Evolutionary conservation across 2,113 vertebrate species (phyloP).

Genomic region (Microtus ochrogaster): DNA sequence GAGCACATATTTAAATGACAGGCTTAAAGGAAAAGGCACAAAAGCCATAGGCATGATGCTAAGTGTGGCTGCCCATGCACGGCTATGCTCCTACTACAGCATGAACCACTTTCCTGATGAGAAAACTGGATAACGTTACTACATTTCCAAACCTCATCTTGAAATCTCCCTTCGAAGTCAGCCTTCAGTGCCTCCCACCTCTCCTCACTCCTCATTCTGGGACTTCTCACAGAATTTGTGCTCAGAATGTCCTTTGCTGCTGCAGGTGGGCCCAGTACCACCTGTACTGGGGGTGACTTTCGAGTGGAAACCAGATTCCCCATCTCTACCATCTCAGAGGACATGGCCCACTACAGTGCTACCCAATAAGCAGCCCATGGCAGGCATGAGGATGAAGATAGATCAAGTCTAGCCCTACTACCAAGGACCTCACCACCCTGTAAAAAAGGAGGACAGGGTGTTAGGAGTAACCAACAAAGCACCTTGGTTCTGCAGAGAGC

Average conservation of each 20-base stretch:
- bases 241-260: background rate
- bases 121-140: slow-evolving; percentile 24
- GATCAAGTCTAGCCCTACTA: background rate
- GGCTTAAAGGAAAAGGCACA: slow-evolving; percentile 37
- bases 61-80: background rate
- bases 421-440: background rate
- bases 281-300: background rate
- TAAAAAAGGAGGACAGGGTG: background rate
- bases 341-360: background rate
- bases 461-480: background rate
- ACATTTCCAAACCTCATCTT: background rate
- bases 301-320: background rate
- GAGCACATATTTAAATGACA: background rate
- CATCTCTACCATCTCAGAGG: background rate
- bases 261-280: background rate
- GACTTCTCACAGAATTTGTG: background rate
- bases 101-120: slow-evolving; percentile 25
- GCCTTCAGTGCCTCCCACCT: background rate
- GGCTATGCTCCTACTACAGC: slow-evolving; percentile 33
- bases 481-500: background rate
- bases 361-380: background rate
- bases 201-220: background rate
- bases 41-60: background rate
- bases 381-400: background rate
- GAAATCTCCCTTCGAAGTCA: slow-evolving; percentile 30